These are phyloP conservation scores for Diphyllodes magnificus DNA, from an alignment of 2,113 vertebrate species.

Conservation along the genomic window DNA sequence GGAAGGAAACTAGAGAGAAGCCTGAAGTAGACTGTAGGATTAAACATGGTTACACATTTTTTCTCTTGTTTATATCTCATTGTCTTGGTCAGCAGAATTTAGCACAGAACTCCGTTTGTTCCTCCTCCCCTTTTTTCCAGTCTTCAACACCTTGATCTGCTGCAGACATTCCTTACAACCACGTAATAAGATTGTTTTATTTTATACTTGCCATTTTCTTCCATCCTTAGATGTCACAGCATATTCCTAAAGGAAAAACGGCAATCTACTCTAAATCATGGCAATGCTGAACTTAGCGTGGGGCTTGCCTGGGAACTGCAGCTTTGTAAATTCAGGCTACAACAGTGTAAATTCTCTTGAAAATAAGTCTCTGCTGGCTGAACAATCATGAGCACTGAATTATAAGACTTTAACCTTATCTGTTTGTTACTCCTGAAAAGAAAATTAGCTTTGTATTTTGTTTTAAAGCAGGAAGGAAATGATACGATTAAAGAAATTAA, in stretches of 20 bases:
- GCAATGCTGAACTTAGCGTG: neutral
- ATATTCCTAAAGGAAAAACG: neutral
- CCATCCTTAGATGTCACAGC: neutral
- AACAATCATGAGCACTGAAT: neutral
- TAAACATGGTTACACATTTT: neutral
- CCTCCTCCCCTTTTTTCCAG: neutral
- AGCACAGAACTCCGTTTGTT: neutral
- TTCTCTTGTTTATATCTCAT: neutral
- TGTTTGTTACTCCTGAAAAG: neutral
- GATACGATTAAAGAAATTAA: neutral
- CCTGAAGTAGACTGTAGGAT: neutral
- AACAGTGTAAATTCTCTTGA: accelerated
- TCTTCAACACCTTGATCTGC: neutral
- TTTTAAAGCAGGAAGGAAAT: neutral
- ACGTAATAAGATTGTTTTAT: neutral
- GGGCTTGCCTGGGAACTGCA: neutral
- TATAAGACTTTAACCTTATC: neutral
- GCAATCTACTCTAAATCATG: neutral
- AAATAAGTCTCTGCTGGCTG: neutral
- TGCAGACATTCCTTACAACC: neutral
- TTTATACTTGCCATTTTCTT: neutral
- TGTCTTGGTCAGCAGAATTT: neutral
- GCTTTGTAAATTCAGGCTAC: neutral
- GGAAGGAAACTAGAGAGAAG: neutral
- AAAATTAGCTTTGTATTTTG: neutral